These are phyloP conservation scores for Danio tinwini DNA, from an alignment of 2,797 vertebrate genomes.

Conservation along the genomic window DNA sequence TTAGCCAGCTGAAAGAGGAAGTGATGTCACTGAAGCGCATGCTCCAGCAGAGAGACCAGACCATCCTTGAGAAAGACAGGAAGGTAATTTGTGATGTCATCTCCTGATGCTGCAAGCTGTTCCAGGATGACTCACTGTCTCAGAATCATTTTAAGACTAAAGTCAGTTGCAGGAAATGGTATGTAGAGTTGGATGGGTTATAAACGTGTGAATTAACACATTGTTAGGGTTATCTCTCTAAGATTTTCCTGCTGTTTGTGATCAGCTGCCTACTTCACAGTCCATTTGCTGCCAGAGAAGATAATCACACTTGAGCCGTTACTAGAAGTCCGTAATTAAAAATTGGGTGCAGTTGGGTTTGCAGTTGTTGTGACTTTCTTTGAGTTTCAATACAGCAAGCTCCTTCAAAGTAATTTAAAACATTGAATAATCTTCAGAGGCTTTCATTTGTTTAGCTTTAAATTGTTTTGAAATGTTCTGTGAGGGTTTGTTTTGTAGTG, in stretches of 20 bases:
- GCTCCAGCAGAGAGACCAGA: conserved; percentile 97
- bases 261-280: background rate
- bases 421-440: background rate
- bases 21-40: conserved; percentile 98
- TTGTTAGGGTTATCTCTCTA: background rate
- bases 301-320: background rate
- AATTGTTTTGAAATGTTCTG: background rate
- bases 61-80: conserved; percentile 96
- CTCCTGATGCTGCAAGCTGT: background rate
- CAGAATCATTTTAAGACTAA: background rate
- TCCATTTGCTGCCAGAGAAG: background rate
- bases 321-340: background rate
- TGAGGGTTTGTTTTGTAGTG: background rate
- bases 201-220: background rate
- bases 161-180: background rate
- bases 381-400: no score
- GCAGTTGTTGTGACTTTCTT: background rate
- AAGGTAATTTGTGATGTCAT: conserved; percentile 80
- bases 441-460: background rate
- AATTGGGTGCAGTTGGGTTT: background rate
- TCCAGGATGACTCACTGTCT: background rate
- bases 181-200: background rate
- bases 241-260: conserved; percentile 8
- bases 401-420: no score
- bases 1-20: conserved; percentile 99